phyloP scores from a whole-genome alignment of 2,888 invertebrate species.

The Eupithecia subumbrata region DNA sequence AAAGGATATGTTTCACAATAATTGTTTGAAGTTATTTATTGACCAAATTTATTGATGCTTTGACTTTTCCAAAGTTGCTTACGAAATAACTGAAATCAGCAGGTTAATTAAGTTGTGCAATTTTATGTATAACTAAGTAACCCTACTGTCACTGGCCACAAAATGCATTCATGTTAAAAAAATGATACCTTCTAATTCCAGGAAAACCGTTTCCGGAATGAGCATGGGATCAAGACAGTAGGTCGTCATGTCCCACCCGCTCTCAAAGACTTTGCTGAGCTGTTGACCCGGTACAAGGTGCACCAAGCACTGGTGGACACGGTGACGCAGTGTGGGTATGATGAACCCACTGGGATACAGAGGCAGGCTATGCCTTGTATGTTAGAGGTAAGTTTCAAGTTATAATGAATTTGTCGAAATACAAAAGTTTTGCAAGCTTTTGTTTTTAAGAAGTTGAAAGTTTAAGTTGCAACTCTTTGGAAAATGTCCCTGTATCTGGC shows the following conservation, averaged over 20 bases:
- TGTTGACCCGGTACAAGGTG: conserved; percentile 84
- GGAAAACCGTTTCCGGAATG: conserved; percentile 90
- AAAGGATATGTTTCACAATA: no score
- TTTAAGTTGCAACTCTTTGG: no score
- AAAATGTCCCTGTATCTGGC: no score
- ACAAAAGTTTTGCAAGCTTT: no score
- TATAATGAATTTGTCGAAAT: no score
- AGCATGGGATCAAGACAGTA: conserved; percentile 89
- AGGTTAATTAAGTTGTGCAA: neutral
- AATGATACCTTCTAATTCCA: conserved; percentile 58
- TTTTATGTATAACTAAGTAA: neutral
- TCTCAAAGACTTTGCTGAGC: conserved; percentile 87
- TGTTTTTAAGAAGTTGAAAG: no score
- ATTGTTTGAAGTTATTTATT: no score
- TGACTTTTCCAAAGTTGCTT: neutral
- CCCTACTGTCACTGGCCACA: neutral
- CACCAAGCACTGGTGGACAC: conserved; percentile 86
- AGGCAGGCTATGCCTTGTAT: conserved; percentile 96
- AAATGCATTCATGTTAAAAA: neutral
- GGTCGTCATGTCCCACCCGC: conserved; percentile 93
- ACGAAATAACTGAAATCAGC: neutral
- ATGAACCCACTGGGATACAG: conserved; percentile 94
- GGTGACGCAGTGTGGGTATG: conserved; percentile 87
- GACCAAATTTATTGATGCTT: neutral
- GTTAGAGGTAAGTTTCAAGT: conserved; percentile 84